phyloP scores from a whole-genome alignment of 1,140 invertebrate genomes.

The Semibalanus balanoides region DNA sequence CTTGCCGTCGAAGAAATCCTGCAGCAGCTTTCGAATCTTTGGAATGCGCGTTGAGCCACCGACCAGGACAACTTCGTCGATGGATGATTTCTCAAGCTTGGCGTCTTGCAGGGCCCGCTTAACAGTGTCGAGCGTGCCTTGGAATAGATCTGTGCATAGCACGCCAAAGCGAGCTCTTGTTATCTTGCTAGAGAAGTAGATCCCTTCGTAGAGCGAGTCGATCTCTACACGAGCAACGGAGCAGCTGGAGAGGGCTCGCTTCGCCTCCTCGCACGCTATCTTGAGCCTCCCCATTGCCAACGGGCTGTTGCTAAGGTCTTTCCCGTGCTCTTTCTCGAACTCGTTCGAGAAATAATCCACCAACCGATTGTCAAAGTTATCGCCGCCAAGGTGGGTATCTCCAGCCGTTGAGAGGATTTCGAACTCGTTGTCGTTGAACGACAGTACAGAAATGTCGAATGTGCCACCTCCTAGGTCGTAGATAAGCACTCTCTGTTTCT shows the following conservation, averaged over 20 bases:
- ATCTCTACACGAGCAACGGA: slow-evolving; percentile 43
- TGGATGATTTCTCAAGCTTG: slow-evolving; percentile 49
- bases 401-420: slow-evolving; percentile 59
- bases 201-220: slow-evolving; percentile 55
- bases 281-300: slow-evolving; percentile 31
- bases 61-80: slow-evolving; percentile 65
- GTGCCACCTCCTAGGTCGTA: slow-evolving; percentile 37
- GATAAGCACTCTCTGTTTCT: slow-evolving; percentile 60
- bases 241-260: slow-evolving; percentile 32
- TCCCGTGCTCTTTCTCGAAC: slow-evolving; percentile 33
- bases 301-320: slow-evolving; percentile 37
- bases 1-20: slow-evolving; percentile 72
- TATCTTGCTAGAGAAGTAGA: slow-evolving; percentile 36
- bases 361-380: slow-evolving; percentile 35
- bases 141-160: slow-evolving; percentile 25
- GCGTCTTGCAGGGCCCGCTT: slow-evolving; percentile 56
- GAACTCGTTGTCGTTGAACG: slow-evolving; percentile 35
- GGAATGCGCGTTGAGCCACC: slow-evolving; percentile 62
- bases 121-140: slow-evolving; percentile 46
- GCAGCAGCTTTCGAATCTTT: slow-evolving; percentile 53
- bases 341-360: slow-evolving; percentile 26
- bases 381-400: slow-evolving; percentile 47
- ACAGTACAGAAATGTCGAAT: slow-evolving; percentile 37
- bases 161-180: slow-evolving; percentile 35
- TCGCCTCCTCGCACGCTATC: slow-evolving; percentile 49